Base-by-base conservation (phyloP, 2,113 vertebrate species). In the Naja naja region DNA sequence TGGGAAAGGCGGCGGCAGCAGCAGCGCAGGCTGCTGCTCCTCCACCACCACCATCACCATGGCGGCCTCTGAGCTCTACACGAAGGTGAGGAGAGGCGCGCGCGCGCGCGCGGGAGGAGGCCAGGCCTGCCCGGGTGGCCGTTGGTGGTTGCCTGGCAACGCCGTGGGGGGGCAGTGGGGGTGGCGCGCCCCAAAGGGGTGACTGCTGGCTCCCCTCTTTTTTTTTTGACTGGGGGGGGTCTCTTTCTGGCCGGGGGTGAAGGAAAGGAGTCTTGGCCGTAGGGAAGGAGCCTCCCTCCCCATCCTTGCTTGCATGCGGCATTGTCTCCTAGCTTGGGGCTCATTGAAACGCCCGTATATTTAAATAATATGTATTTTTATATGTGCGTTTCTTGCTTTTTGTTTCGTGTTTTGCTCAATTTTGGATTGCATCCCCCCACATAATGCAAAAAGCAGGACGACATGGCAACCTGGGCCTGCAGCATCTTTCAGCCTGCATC, bases 1-100 rank as follows among this genome's bases (percentile, higher is more conserved):
- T 30, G 89, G 49, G 58, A 55, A 34, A 25, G 69, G 56, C 69
- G 69, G 60, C 89, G 3, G 60, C 45, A 4, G 69, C 6, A 0
- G 74, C 52, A 39, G 64, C n/a, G 7, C 9, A 30, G 1, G 90
- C 45, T 53, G 23, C 56, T 27, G 8, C 30, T 16, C 12, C 60
- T 2, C 9, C 58, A 27, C 58, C 9, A 58, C 5, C 22, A 58
- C 2, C 22, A 11, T 87, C 92, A 96, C 96, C 96, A 99, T 99
- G 98, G 98, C 98, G 94, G 97, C 98, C 54, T 97, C 97, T 25
- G 98, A 98, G 96, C 98, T 99, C n/a, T 99, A 98, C 96, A 98
- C 98, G 34, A 98, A 98, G 98, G 99, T 99, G 97, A 96, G 91
- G 20, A 52, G 49, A 52, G 49, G 49, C 49, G 49, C 10, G n/a